Evolutionary conservation across 1,140 invertebrate genomes (phyloP).

Genomic region (Wasmannia auropunctata): DNA sequence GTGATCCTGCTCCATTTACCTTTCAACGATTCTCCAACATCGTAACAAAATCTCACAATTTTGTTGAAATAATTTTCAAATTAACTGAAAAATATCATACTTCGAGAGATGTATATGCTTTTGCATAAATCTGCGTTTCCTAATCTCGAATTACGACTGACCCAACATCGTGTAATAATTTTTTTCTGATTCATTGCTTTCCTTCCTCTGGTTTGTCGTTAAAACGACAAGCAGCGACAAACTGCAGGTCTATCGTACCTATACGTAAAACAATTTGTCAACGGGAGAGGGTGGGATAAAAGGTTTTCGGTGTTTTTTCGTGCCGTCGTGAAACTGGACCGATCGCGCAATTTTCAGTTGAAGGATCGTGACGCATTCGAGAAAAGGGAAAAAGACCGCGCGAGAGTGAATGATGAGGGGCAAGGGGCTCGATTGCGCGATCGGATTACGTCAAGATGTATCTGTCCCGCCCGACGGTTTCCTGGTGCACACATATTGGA

Average conservation of each 20-base stretch:
- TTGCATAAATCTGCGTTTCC: not conserved
- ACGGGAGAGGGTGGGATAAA: not conserved
- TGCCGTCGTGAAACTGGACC: conserved; percentile 21
- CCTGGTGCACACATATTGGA: conserved; percentile 27
- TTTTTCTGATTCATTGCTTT: not conserved
- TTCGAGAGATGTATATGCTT: not conserved
- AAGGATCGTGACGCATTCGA: not conserved
- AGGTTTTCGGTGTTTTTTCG: conserved; percentile 44
- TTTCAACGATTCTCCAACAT: too few relatives aligned
- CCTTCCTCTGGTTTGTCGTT: not conserved
- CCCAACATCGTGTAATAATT: not conserved
- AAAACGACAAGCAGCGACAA: not conserved
- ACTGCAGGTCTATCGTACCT: not conserved
- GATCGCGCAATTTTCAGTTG: conserved; percentile 18
- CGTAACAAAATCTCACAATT: not conserved
- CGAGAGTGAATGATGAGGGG: not conserved
- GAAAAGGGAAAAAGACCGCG: not conserved
- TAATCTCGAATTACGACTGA: not conserved
- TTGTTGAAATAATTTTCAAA: not conserved
- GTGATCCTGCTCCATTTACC: too few relatives aligned
- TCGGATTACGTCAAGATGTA: conserved; percentile 8
- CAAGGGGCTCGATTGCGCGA: not conserved
- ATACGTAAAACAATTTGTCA: not conserved
- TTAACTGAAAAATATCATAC: not conserved
- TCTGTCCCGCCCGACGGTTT: not conserved